A percentile compares a stretch with the other conserved stretches of the same genome.
Conservation (phyloP, 2,888 invertebrate genomes). For the Eupeodes latifasciatus region DNA sequence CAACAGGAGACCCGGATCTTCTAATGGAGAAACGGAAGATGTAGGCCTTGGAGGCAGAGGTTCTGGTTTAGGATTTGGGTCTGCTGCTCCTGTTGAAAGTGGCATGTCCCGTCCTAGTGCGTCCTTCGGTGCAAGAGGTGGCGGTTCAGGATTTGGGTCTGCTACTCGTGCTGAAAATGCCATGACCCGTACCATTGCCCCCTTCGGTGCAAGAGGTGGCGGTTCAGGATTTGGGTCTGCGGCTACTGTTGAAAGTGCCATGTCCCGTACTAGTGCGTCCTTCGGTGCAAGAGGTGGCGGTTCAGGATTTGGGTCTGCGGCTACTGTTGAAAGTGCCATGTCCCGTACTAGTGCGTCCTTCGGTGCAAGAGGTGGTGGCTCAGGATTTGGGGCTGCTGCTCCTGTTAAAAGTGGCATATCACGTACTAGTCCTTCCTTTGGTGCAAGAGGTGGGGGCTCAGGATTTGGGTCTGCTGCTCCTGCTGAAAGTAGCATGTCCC, state of each 20-base stretch:
- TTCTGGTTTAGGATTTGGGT: background rate
- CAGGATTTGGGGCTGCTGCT: conserved; percentile 5
- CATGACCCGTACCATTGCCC: background rate
- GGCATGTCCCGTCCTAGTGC: background rate
- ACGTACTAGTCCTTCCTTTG: background rate
- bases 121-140: conserved; percentile 10
- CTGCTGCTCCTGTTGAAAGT: background rate
- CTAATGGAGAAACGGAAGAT: background rate
- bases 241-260: background rate
- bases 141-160: background rate
- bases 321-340: background rate
- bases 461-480: conserved; percentile 5
- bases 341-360: background rate
- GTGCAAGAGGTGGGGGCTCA: background rate
- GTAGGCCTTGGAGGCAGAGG: conserved; percentile 1
- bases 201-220: conserved; percentile 15
- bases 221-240: conserved; percentile 18
- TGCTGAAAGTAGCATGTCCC: no score
- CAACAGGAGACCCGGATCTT: background rate
- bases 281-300: conserved; percentile 21
- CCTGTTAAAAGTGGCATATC: no score
- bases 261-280: no score
- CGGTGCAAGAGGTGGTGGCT: conserved; percentile 5
- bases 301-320: conserved; percentile 1
- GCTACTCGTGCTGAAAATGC: background rate